Evolutionary conservation across 1,140 invertebrate genomes (phyloP).

Genomic region (Drosophila tropicalis): DNA sequence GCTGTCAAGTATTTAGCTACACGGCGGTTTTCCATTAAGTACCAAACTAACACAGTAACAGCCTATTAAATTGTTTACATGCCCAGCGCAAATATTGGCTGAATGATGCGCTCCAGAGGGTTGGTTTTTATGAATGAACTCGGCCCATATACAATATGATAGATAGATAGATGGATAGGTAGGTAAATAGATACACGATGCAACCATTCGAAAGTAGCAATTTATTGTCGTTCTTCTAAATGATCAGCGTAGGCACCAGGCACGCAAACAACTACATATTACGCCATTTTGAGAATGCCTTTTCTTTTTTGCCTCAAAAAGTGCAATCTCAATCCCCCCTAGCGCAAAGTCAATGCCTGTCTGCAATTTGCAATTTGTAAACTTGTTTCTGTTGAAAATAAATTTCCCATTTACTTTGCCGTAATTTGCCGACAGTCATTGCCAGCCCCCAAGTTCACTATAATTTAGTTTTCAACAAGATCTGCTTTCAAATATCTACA

Average conservation of each 20-base stretch:
- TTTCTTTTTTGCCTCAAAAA: conserved; percentile 56
- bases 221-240: conserved; percentile 73
- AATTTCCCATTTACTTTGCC: conserved; percentile 64
- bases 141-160: neutral
- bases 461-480: conserved; percentile 71
- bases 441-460: conserved; percentile 49
- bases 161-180: conserved; percentile 4
- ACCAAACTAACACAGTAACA: conserved; percentile 64
- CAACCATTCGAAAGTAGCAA: conserved; percentile 38
- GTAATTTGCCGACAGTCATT: conserved; percentile 72
- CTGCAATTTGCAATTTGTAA: conserved; percentile 45
- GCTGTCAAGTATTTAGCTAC: conserved; percentile 74
- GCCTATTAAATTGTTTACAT: conserved; percentile 81
- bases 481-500: conserved; percentile 6
- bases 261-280: conserved; percentile 41
- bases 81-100: conserved; percentile 75
- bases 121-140: conserved; percentile 16
- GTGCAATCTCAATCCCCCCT: conserved; percentile 50
- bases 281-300: conserved; percentile 62
- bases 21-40: conserved; percentile 54
- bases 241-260: conserved; percentile 54
- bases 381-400: conserved; percentile 56
- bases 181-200: neutral
- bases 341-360: neutral
- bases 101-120: conserved; percentile 51